These are phyloP conservation scores for Pedionomus torquatus DNA, from an alignment of 2,113 vertebrate genomes.

Conservation along the genomic window DNA sequence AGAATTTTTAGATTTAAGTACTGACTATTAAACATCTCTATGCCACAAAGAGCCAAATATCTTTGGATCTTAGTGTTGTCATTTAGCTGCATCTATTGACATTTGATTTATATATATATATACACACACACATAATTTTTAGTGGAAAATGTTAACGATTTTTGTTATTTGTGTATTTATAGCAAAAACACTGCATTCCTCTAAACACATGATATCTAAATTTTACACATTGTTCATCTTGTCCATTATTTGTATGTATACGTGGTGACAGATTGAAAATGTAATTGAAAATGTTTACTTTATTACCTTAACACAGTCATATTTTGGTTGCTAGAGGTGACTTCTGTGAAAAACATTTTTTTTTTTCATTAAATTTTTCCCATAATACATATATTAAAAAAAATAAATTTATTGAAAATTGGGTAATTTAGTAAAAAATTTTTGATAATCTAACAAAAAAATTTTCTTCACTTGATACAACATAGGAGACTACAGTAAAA, in stretches of 20 bases:
- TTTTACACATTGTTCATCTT: neutral
- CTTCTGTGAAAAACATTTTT: neutral
- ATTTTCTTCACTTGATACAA: neutral
- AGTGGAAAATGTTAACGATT: neutral
- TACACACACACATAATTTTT: neutral
- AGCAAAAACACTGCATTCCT: neutral
- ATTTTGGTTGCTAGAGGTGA: neutral
- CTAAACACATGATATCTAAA: accelerated
- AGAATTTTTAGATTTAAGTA: neutral
- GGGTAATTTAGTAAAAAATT: neutral
- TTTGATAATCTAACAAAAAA: neutral
- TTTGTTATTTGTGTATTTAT: neutral
- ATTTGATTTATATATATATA: neutral
- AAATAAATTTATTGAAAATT: neutral
- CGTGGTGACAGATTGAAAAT: neutral
- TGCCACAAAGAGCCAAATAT: neutral
- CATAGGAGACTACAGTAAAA: neutral
- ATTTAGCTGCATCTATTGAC: neutral
- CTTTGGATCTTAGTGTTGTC: neutral
- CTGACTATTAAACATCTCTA: neutral
- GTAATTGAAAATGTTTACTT: neutral
- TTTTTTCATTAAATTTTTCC: accelerated
- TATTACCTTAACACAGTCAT: neutral
- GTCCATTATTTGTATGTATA: neutral
- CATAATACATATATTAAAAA: neutral